These are phyloP conservation scores for Eustalomyia histrio DNA, from an alignment of 2,888 invertebrate species.

Conservation along the genomic window DNA sequence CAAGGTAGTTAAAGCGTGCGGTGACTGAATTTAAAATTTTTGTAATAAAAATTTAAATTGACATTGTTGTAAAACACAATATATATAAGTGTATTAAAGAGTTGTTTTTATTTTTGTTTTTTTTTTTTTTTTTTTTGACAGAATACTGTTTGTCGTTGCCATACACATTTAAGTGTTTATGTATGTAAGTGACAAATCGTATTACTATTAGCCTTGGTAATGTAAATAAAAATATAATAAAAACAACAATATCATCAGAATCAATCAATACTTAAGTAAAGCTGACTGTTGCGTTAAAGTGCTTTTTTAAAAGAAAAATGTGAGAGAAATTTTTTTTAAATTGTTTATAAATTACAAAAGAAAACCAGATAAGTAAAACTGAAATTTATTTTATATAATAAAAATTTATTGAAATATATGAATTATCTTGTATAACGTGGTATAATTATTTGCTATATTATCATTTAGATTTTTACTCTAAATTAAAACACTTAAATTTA, in stretches of 20 bases:
- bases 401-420: too few relatives aligned
- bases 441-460: too few relatives aligned
- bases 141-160: background rate
- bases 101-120: background rate
- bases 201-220: constrained; percentile 37
- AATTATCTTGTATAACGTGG: too few relatives aligned
- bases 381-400: too few relatives aligned
- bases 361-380: too few relatives aligned
- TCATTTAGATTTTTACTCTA: too few relatives aligned
- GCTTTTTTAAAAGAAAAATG: too few relatives aligned
- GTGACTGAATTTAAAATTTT: background rate
- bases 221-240: constrained; percentile 3
- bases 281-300: background rate
- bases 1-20: too few relatives aligned
- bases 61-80: background rate
- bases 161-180: constrained; percentile 37
- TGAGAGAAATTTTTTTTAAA: too few relatives aligned
- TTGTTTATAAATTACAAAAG: too few relatives aligned
- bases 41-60: background rate
- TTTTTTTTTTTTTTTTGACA: background rate
- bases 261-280: constrained; percentile 20
- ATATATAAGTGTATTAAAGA: background rate
- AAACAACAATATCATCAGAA: background rate
- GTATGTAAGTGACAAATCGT: constrained; percentile 52
- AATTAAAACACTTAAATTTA: too few relatives aligned